A percentile compares a stretch with the other conserved stretches of the same genome.
Evolutionary conservation across 2,113 vertebrate genomes (phyloP).

Genomic region (Sylvietta virens): DNA sequence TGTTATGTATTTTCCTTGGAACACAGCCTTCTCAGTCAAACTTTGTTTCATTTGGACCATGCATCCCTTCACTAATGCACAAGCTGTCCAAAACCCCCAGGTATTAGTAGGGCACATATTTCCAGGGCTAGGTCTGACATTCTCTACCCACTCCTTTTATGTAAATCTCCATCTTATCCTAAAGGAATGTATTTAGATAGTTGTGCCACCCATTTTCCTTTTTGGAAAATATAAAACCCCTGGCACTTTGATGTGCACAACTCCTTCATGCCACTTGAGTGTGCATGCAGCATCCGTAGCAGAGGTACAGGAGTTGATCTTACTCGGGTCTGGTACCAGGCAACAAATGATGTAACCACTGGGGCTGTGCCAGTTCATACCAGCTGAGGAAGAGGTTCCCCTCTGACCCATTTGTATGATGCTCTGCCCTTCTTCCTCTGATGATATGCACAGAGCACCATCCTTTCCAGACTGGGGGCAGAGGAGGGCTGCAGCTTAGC

Average conservation of each 20-base stretch:
- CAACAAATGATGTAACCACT: not conserved
- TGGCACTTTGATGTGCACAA: not conserved
- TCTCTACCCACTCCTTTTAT: not conserved
- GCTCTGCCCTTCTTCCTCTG: not conserved
- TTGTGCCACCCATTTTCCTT: not conserved
- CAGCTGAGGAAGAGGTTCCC: not conserved
- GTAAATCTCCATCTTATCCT: not conserved
- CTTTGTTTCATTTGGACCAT: not conserved
- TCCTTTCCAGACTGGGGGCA: not conserved
- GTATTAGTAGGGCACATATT: not conserved
- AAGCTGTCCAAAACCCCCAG: not conserved
- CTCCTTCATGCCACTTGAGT: not conserved
- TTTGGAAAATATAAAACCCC: not conserved
- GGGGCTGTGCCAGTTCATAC: not conserved
- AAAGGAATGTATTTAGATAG: not conserved
- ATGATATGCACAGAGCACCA: not conserved
- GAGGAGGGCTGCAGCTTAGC: not conserved
- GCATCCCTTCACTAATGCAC: not conserved
- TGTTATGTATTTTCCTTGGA: conserved; percentile 22
- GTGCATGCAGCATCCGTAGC: not conserved
- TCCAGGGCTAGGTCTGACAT: not conserved
- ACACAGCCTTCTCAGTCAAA: not conserved
- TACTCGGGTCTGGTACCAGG: not conserved
- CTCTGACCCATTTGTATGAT: not conserved
- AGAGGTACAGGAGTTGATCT: not conserved